phyloP scores from a whole-genome alignment of 2,888 invertebrate species.

The Physocephala rufipes region DNA sequence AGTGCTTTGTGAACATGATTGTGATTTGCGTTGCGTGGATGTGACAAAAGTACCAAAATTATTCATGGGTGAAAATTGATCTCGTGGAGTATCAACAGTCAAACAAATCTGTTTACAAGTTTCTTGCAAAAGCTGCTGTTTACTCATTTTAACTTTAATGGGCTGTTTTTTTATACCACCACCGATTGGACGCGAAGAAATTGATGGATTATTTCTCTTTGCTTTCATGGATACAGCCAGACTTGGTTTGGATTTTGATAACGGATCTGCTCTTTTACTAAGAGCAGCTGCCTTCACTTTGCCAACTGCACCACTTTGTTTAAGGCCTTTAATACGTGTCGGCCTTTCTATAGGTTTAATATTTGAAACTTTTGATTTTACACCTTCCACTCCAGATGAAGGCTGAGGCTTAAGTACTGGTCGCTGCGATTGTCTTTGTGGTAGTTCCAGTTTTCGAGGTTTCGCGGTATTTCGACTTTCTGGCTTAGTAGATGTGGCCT shows the following conservation, averaged over 20 bases:
- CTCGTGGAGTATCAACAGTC: slow-evolving; percentile 39
- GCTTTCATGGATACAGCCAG: slow-evolving; percentile 45
- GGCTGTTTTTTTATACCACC: slow-evolving; percentile 1
- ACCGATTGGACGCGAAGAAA: slow-evolving; percentile 26
- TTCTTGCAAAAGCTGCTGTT: slow-evolving; percentile 28
- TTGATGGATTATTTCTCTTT: slow-evolving; percentile 29
- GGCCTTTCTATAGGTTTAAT: neutral
- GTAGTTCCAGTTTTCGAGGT: slow-evolving; percentile 38
- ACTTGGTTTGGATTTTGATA: slow-evolving; percentile 38
- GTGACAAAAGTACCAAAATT: slow-evolving; percentile 47
- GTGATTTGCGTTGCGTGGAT: slow-evolving; percentile 48
- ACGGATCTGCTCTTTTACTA: slow-evolving; percentile 18
- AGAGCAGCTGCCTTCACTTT: slow-evolving; percentile 27
- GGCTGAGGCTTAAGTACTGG: neutral
- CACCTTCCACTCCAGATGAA: neutral
- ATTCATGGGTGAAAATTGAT: slow-evolving; percentile 41
- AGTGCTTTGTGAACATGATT: slow-evolving; percentile 18
- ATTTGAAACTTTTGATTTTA: neutral
- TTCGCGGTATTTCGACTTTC: neutral
- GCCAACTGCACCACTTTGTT: slow-evolving; percentile 29
- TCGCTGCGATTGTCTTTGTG: slow-evolving; percentile 12
- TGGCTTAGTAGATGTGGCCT: slow-evolving; percentile 23
- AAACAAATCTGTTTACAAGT: neutral
- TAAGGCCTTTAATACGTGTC: neutral
- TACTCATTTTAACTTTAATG: slow-evolving; percentile 28